Evolutionary conservation across 2,113 vertebrate genomes (phyloP).

Genomic region (Otocyon megalotis): DNA sequence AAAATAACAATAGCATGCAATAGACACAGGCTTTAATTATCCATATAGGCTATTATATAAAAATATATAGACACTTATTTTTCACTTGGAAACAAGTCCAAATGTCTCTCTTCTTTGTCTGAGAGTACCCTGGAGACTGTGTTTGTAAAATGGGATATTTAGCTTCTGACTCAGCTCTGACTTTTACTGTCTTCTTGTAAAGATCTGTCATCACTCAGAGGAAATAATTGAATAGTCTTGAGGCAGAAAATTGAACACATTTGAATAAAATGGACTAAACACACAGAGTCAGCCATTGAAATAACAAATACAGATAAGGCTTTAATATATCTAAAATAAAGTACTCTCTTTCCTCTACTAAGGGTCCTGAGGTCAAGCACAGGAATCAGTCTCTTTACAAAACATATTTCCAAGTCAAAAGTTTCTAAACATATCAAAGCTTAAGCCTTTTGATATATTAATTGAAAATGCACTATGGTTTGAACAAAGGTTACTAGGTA

Average conservation of each 20-base stretch:
- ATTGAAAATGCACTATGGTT: constrained; percentile 31
- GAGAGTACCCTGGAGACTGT: not conserved
- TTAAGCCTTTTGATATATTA: constrained; percentile 42
- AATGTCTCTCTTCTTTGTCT: too few relatives aligned
- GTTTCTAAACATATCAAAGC: constrained; percentile 16
- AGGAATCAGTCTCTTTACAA: not conserved
- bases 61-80: not conserved
- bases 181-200: not conserved
- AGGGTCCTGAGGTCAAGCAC: not conserved
- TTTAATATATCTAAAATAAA: not conserved
- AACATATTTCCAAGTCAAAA: constrained; percentile 2
- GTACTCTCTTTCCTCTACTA: not conserved
- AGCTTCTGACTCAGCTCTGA: constrained; percentile 17
- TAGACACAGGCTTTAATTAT: not conserved
- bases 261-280: constrained; percentile 46
- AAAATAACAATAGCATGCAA: not conserved
- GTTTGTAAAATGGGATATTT: not conserved
- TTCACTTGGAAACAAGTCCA: not conserved
- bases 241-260: constrained; percentile 35
- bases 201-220: not conserved
- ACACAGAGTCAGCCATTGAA: not conserved
- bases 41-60: not conserved
- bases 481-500: constrained; percentile 64
- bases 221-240: constrained; percentile 48
- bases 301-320: not conserved